A percentile compares a stretch with the other conserved stretches of the same genome.
Conservation (phyloP, 2,113 vertebrate genomes). For the Bos javanicus region DNA sequence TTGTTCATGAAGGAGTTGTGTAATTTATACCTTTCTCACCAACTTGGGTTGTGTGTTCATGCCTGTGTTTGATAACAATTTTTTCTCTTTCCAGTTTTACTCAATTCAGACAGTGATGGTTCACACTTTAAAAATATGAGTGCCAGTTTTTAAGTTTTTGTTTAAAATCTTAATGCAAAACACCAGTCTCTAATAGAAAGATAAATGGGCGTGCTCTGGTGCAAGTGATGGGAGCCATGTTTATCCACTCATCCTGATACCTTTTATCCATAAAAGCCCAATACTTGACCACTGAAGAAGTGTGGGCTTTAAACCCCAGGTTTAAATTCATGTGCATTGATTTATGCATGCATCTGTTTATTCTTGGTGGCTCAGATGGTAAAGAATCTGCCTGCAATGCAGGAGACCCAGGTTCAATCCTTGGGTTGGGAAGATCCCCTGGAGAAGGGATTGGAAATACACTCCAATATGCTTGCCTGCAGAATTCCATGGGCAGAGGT, state of each 20-base stretch:
- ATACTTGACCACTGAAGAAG: not conserved
- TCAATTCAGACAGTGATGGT: fast-evolving
- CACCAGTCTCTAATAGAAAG: too few relatives aligned
- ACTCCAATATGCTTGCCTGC: not conserved
- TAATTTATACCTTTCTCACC: too few relatives aligned
- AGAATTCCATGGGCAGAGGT: not conserved
- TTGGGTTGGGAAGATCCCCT: not conserved
- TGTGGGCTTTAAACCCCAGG: not conserved
- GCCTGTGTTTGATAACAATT: not conserved
- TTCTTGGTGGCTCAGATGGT: not conserved
- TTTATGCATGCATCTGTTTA: not conserved
- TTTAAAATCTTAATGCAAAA: not conserved
- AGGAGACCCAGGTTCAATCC: not conserved
- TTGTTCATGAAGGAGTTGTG: not conserved
- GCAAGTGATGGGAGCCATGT: not conserved
- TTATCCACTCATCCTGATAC: not conserved
- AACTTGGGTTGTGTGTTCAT: not conserved
- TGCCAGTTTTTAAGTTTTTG: not conserved
- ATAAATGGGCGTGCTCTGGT: not conserved
- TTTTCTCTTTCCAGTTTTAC: not conserved
- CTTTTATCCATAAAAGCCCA: not conserved
- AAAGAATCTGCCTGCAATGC: not conserved
- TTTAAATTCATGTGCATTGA: not conserved
- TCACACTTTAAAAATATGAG: not conserved
- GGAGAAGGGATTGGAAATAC: not conserved